Base-by-base conservation (phyloP, 2,888 invertebrate species). In the Axea sp. region DNA sequence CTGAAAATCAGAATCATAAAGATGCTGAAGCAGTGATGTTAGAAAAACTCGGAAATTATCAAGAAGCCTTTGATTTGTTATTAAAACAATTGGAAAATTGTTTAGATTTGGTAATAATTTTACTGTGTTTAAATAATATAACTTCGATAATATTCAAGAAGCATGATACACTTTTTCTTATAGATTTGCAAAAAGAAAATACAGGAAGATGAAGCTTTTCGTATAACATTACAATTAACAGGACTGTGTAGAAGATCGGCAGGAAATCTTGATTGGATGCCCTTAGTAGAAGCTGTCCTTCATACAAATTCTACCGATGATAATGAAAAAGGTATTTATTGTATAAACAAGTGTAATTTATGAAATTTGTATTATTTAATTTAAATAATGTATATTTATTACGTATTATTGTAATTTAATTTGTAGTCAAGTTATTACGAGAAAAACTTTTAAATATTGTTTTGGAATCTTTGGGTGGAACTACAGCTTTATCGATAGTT, bases 41-140 rank as follows among this genome's bases (percentile, higher is more conserved):
- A 73, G 95, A 95, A 85, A 91, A 92, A 84, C 90, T 92, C 72
- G 94, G 94, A 6, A 92, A 94, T 84, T 92, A 92, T 84, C 89
- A 91, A 78, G 91, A 91, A 80, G 94, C 95, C 1, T 92, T 94
- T 82, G 90, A 91, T 62, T 87, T 94, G 68, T 87, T 92, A 3
- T 85, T 92, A 72, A 88, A 89, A 24, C 80, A 88, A 57, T 83
- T 91, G 7, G 79, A 84, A 64, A 75, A 81, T 51, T 79, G 81
- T 9, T 80, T 88, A 35, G 75, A 81, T 57, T 77, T 75, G 80
- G 87, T 87, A 78, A 6, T 19, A 19, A 4, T 19, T 19, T 19
- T 19, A 19, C 3, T 19, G 4, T 19, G 19, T 4, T 19, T 19
- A n/a, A n/a, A n/a, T n/a, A n/a, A n/a, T n/a, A n/a, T n/a, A n/a